Conservation (phyloP, 2,113 vertebrate species). For the Typhlomys cinereus region DNA sequence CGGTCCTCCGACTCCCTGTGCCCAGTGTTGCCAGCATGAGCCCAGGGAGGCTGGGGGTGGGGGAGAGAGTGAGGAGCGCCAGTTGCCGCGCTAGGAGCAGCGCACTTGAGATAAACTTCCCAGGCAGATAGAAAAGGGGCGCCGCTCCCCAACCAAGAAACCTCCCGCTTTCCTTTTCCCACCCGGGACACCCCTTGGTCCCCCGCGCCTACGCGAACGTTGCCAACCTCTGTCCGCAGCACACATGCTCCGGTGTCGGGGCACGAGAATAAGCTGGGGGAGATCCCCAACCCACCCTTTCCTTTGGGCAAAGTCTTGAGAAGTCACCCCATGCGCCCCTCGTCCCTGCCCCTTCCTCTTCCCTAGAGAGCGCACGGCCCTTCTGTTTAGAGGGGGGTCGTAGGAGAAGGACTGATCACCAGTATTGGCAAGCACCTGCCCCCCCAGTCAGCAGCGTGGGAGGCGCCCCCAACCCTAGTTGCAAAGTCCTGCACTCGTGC, state of each 20-base stretch:
- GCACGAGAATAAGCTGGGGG: constrained; percentile 3
- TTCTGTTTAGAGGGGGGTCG: not conserved
- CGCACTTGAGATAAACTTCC: constrained; percentile 76
- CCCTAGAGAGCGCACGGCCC: constrained; percentile 33
- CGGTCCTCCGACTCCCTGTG: not conserved
- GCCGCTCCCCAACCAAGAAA: constrained; percentile 35
- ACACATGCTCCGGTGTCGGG: constrained; percentile 29
- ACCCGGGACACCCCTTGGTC: constrained; percentile 34
- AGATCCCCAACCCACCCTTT: constrained; percentile 55
- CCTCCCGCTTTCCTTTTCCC: not conserved
- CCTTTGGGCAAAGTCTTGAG: constrained; percentile 73
- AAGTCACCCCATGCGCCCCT: constrained; percentile 75
- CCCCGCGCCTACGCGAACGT: constrained; percentile 23
- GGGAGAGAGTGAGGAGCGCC: constrained; percentile 43
- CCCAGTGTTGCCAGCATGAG: constrained; percentile 31
- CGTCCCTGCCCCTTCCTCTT: constrained; percentile 50
- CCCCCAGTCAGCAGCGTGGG: constrained; percentile 45
- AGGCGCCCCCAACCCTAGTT: constrained; percentile 69
- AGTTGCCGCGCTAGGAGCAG: constrained; percentile 66
- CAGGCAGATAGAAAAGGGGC: constrained; percentile 51
- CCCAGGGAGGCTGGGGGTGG: constrained; percentile 4
- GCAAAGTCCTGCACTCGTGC: constrained; percentile 66
- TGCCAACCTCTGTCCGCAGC: constrained; percentile 62
- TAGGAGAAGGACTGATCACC: constrained; percentile 13
- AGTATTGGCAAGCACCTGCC: constrained; percentile 64